A percentile compares a stretch with the other conserved stretches of the same genome.
Conservation (phyloP, 1,140 invertebrate species). For the Ectropis grisescens region DNA sequence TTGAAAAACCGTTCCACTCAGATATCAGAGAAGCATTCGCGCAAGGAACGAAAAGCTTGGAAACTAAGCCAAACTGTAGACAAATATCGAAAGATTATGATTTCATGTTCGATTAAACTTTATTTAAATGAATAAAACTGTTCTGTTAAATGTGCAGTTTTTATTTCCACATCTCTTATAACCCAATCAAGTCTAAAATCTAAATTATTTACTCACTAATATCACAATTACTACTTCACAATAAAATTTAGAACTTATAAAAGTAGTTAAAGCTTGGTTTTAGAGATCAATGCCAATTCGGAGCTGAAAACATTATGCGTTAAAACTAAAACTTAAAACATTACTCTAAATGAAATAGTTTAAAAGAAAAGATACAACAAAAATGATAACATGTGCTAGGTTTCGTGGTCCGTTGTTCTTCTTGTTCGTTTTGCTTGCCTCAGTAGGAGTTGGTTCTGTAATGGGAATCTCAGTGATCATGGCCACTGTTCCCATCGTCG, state of each 20-base stretch:
- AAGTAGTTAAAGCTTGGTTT: slow-evolving; percentile 10
- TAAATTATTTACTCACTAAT: slow-evolving; percentile 9
- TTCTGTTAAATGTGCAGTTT: no score
- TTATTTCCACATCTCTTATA: slow-evolving; percentile 14
- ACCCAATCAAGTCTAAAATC: neutral
- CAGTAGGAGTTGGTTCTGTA: no score
- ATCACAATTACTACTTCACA: slow-evolving; percentile 19
- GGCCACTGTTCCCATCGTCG: slow-evolving; percentile 1
- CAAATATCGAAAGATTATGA: slow-evolving; percentile 45
- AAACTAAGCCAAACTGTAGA: slow-evolving; percentile 41
- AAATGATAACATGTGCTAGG: no score
- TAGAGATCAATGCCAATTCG: slow-evolving; percentile 8
- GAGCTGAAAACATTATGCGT: no score
- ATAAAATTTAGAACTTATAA: slow-evolving; percentile 5
- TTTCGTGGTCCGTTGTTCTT: no score
- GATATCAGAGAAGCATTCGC: slow-evolving; percentile 75
- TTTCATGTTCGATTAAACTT: slow-evolving; percentile 53
- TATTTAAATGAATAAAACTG: slow-evolving; percentile 11
- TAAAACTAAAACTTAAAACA: no score
- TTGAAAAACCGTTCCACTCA: slow-evolving; percentile 37
- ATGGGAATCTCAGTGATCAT: no score
- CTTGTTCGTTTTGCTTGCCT: no score
- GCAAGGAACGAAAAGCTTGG: slow-evolving; percentile 77
- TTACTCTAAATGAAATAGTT: no score
- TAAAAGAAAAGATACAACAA: no score